Conservation (phyloP, 2,888 invertebrate species). For the Alloplasta piceator region DNA sequence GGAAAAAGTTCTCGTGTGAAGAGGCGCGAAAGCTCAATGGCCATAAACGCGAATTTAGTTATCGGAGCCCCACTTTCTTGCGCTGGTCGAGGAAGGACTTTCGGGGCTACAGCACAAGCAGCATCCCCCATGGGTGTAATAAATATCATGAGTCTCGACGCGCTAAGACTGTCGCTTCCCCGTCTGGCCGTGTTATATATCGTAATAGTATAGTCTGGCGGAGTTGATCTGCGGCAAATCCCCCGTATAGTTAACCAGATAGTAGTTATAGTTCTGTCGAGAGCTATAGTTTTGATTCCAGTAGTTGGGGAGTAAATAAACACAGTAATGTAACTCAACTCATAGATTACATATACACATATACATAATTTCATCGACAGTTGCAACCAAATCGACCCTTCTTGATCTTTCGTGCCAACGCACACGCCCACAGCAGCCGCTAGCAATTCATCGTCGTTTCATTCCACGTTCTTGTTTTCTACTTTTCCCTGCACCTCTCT, state of each 20-base stretch:
- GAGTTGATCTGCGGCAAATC: constrained; percentile 19
- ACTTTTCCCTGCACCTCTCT: constrained; percentile 11
- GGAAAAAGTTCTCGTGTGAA: too few relatives aligned
- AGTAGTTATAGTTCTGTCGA: constrained; percentile 28
- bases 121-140: constrained; percentile 75
- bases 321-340: not conserved
- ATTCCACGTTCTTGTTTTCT: constrained; percentile 44
- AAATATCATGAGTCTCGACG: constrained; percentile 75
- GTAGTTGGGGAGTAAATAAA: not conserved
- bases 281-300: constrained; percentile 14
- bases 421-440: constrained; percentile 41
- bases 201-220: not conserved
- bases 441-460: constrained; percentile 43
- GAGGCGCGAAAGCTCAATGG: constrained; percentile 65
- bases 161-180: constrained; percentile 67
- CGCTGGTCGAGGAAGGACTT: not conserved
- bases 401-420: constrained; percentile 46
- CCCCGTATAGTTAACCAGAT: constrained; percentile 22
- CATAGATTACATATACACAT: not conserved
- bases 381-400: constrained; percentile 44
- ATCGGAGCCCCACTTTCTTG: constrained; percentile 70
- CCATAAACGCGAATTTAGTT: constrained; percentile 79
- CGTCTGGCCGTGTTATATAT: not conserved
- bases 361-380: constrained; percentile 33
- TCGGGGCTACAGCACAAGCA: not conserved